A percentile compares a stretch with the other conserved stretches of the same genome.
phyloP scores from a whole-genome alignment of 1,140 invertebrate species.

The Steinernema feltiae region DNA sequence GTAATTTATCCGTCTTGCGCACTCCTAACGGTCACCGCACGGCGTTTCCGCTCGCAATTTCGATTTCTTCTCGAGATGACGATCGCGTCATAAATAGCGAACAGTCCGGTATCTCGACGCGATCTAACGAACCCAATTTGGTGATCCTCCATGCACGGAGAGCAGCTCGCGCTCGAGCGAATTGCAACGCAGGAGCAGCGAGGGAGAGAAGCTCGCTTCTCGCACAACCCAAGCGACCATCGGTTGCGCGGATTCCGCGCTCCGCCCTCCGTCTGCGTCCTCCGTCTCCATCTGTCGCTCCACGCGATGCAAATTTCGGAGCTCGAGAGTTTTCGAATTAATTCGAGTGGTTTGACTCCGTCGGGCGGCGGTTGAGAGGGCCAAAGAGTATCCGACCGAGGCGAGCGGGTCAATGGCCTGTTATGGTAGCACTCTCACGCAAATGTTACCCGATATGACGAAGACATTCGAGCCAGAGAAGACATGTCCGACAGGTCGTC shows the following conservation, averaged over 20 bases:
- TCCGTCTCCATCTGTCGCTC: not conserved
- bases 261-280: not conserved
- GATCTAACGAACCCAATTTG: no score
- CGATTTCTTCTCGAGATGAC: slow-evolving; percentile 11
- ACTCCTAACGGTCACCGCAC: not conserved
- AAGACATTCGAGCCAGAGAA: not conserved
- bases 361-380: not conserved
- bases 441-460: slow-evolving; percentile 6
- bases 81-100: no score
- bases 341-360: slow-evolving; percentile 13
- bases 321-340: slow-evolving; percentile 11
- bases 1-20: slow-evolving; percentile 15
- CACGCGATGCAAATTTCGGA: not conserved
- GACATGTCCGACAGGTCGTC: slow-evolving; percentile 12
- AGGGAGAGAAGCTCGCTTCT: not conserved
- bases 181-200: not conserved
- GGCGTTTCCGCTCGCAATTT: not conserved
- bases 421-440: not conserved
- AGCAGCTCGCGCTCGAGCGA: no score
- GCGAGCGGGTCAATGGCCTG: slow-evolving; percentile 5
- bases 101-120: no score
- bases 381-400: not conserved
- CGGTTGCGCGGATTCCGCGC: not conserved
- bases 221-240: not conserved
- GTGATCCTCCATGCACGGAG: no score